A percentile compares a stretch with the other conserved stretches of the same genome.
Conservation (phyloP, 2,113 vertebrate genomes). For the Aphyosemion australe region DNA sequence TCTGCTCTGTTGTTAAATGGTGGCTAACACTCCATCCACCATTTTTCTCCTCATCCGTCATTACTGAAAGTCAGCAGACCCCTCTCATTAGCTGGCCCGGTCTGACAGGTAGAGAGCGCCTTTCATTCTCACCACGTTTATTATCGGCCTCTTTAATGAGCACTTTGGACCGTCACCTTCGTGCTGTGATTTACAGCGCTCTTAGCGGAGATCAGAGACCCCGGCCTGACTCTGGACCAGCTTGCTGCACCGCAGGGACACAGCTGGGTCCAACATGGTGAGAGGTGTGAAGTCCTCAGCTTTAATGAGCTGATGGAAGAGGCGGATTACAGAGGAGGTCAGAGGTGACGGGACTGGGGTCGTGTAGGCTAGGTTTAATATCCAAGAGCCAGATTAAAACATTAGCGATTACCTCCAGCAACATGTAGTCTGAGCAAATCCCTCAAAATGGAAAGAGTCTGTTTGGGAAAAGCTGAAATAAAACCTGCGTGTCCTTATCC, state of each 20-base stretch:
- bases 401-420: constrained; percentile 59
- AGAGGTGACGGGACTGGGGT: constrained; percentile 65
- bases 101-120: constrained; percentile 61
- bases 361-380: constrained; percentile 65
- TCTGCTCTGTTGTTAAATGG: constrained; percentile 57
- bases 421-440: constrained; percentile 32
- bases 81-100: constrained; percentile 62
- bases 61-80: constrained; percentile 55
- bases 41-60: constrained; percentile 54
- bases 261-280: constrained; percentile 78
- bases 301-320: constrained; percentile 75
- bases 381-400: constrained; percentile 66
- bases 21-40: constrained; percentile 69
- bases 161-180: constrained; percentile 70
- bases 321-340: constrained; percentile 69
- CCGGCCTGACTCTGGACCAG: constrained; percentile 46
- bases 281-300: constrained; percentile 76
- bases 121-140: constrained; percentile 71
- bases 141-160: constrained; percentile 75
- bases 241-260: constrained; percentile 43
- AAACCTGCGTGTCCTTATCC: too few relatives aligned
- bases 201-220: constrained; percentile 75
- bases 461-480: constrained; percentile 2
- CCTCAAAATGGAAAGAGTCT: constrained; percentile 15
- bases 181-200: constrained; percentile 71